These are phyloP conservation scores for Terrapene triunguis DNA, from an alignment of 2,113 vertebrate genomes.

Conservation along the genomic window DNA sequence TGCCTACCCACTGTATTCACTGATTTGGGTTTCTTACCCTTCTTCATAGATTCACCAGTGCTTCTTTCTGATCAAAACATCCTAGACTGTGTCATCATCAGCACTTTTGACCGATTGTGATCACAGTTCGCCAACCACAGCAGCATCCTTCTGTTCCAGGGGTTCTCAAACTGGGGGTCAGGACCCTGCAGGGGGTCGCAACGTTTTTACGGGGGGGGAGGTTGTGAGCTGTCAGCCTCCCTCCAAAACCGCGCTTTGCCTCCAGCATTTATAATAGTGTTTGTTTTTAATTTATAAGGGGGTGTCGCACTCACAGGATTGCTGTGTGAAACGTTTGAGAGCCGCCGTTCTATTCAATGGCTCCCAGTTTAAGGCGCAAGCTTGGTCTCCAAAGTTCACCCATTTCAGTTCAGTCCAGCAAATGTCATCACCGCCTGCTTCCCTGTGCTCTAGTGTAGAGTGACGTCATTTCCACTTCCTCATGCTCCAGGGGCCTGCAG, in stretches of 20 bases:
- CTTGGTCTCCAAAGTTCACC: not conserved
- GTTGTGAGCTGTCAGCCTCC: no score
- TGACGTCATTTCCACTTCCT: accelerated
- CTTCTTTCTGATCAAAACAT: not conserved
- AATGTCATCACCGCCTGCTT: not conserved
- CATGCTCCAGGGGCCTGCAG: accelerated
- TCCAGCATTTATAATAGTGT: no score
- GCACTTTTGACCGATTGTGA: not conserved
- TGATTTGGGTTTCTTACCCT: not conserved
- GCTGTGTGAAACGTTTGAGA: no score
- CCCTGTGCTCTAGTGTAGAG: not conserved
- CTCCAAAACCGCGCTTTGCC: no score
- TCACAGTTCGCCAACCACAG: not conserved
- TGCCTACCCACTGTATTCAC: accelerated
- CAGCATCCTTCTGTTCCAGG: not conserved
- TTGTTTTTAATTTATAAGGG: no score
- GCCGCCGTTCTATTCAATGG: not conserved
- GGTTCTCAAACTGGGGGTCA: no score
- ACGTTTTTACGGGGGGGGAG: no score
- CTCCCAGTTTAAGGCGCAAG: not conserved
- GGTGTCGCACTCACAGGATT: no score
- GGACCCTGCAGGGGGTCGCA: no score
- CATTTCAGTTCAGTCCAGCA: not conserved
- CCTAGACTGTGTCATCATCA: accelerated
- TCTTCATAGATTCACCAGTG: not conserved